phyloP scores from a whole-genome alignment of 2,113 vertebrate genomes.

The Hypanus sabinus region DNA sequence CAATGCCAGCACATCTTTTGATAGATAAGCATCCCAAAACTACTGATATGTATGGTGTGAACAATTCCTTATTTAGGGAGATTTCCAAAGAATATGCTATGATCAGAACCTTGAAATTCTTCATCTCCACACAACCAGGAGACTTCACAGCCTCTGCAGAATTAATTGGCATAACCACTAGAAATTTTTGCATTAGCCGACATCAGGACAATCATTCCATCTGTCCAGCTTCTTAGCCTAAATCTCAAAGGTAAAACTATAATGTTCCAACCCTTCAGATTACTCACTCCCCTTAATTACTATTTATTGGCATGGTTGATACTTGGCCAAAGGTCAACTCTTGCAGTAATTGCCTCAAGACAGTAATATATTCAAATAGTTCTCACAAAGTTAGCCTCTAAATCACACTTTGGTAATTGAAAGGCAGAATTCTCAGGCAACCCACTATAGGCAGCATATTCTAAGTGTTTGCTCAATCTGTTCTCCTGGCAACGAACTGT shows the following conservation, averaged over 20 bases:
- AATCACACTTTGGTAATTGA: conserved; percentile 26
- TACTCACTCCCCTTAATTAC: background rate
- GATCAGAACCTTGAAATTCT: background rate
- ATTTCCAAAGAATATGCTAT: background rate
- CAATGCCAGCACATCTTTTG: no score
- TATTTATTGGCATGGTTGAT: background rate
- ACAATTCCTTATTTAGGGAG: background rate
- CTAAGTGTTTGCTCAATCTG: conserved; percentile 14
- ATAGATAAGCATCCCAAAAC: no score
- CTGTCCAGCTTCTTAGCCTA: background rate
- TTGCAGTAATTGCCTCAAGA: background rate
- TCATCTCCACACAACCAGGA: background rate
- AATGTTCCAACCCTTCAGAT: background rate
- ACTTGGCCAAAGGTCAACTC: background rate
- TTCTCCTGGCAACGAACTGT: background rate
- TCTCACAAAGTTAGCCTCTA: background rate
- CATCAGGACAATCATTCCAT: background rate
- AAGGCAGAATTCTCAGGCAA: background rate
- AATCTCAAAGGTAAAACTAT: background rate
- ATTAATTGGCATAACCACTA: background rate
- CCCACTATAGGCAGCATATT: conserved; percentile 22
- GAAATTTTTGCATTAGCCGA: background rate
- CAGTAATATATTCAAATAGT: background rate
- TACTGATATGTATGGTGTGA: no score
- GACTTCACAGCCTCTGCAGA: background rate